Conservation (phyloP, 1,140 invertebrate species). For the Papilio helenus region DNA sequence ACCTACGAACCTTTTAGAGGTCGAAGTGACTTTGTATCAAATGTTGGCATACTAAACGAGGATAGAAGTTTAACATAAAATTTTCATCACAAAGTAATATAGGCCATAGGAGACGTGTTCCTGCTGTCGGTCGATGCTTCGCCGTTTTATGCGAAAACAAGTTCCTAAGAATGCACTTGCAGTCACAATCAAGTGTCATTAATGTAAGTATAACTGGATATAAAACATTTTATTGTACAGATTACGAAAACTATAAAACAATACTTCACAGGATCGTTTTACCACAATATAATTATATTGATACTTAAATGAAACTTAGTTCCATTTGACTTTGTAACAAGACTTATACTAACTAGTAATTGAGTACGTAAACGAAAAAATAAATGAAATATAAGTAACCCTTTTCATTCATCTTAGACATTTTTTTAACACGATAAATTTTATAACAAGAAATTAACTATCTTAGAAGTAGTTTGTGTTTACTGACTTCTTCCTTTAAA, state of each 20-base stretch:
- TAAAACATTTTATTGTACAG: neutral
- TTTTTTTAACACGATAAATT: too few relatives aligned
- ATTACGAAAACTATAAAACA: constrained; percentile 8
- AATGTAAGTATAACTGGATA: neutral
- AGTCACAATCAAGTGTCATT: constrained; percentile 3
- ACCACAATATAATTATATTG: neutral
- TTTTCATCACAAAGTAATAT: neutral
- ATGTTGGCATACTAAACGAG: neutral
- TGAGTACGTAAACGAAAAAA: neutral
- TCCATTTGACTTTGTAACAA: neutral
- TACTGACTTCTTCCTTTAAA: neutral
- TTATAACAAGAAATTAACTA: neutral
- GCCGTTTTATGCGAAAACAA: constrained; percentile 35
- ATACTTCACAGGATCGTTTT: neutral
- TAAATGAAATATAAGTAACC: neutral
- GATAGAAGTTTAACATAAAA: neutral
- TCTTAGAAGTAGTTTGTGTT: neutral
- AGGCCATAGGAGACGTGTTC: neutral
- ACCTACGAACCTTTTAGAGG: constrained; percentile 50
- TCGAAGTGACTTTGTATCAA: constrained; percentile 35
- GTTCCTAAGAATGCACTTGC: constrained; percentile 62
- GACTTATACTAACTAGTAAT: too few relatives aligned
- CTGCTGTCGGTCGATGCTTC: neutral
- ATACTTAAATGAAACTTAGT: neutral
- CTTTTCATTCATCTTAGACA: neutral